Evolutionary conservation across 2,113 vertebrate genomes (phyloP).

Genomic region (Melanerpes aurifrons): DNA sequence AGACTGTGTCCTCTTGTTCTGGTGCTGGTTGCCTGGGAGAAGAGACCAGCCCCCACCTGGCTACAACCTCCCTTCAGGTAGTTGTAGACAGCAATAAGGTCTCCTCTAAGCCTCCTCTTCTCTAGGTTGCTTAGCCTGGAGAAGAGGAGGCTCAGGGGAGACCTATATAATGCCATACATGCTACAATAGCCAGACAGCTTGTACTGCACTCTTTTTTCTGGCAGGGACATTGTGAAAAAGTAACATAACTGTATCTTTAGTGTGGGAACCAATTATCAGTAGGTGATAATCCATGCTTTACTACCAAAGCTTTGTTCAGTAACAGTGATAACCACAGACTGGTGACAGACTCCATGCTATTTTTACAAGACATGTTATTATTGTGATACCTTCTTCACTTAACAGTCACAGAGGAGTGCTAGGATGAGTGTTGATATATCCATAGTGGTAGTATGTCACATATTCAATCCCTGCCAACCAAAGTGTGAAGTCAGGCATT

Average conservation of each 20-base stretch:
- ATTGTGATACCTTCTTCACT: slow-evolving; percentile 47
- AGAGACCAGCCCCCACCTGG: no score
- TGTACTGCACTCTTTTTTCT: not conserved
- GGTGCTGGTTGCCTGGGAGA: no score
- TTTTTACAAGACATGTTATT: slow-evolving; percentile 22
- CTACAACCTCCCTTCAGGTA: no score
- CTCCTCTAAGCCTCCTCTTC: no score
- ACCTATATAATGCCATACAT: not conserved
- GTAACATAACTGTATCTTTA: not conserved
- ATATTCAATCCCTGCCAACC: slow-evolving; percentile 4
- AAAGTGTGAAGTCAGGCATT: slow-evolving; percentile 8
- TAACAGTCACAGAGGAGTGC: not conserved
- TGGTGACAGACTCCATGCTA: slow-evolving; percentile 14
- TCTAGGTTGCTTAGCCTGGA: no score
- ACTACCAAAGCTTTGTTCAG: not conserved
- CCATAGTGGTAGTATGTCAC: slow-evolving; percentile 30
- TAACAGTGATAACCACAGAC: not conserved
- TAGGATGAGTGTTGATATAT: slow-evolving; percentile 26
- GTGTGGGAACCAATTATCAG: not conserved
- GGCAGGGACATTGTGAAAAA: not conserved
- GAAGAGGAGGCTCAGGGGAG: no score
- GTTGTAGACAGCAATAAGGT: no score
- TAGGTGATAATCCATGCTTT: not conserved
- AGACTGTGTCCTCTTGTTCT: no score
- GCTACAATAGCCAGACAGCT: not conserved